These are phyloP conservation scores for Sardinella longiceps DNA, from an alignment of 2,797 vertebrate genomes.

Conservation along the genomic window DNA sequence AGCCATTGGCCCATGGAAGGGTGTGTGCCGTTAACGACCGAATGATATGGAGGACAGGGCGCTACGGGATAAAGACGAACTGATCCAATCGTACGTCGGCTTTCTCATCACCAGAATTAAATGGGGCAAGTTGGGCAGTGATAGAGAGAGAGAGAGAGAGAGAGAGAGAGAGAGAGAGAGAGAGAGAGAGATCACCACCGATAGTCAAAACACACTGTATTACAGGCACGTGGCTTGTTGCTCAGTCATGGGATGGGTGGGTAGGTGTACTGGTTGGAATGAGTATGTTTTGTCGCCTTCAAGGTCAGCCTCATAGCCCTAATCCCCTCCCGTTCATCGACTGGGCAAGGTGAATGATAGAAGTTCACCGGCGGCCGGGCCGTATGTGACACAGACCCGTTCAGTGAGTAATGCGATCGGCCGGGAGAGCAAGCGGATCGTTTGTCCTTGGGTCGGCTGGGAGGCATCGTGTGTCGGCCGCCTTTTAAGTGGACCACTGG, in stretches of 20 bases:
- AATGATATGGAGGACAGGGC: slow-evolving; percentile 4
- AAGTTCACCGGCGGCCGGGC: not conserved
- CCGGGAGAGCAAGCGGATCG: slow-evolving; percentile 41
- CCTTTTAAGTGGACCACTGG: slow-evolving; percentile 18
- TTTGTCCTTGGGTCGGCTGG: slow-evolving; percentile 40
- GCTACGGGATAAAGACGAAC: not conserved
- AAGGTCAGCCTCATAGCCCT: not conserved
- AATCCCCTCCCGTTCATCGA: slow-evolving; percentile 4
- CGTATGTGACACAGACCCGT: slow-evolving; percentile 31
- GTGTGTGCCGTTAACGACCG: slow-evolving; percentile 19
- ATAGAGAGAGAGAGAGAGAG: not conserved
- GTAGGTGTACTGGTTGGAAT: not conserved
- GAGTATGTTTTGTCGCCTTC: not conserved
- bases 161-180: not conserved
- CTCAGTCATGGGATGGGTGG: not conserved
- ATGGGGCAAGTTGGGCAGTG: not conserved
- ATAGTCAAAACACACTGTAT: not conserved
- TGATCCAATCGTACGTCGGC: not conserved
- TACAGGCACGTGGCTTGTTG: not conserved
- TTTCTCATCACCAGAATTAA: slow-evolving; percentile 3
- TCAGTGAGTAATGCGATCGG: slow-evolving; percentile 27
- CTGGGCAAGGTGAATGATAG: slow-evolving; percentile 1
- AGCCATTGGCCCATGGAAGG: slow-evolving; percentile 13
- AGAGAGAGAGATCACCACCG: not conserved
- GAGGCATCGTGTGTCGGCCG: slow-evolving; percentile 45